phyloP scores from a whole-genome alignment of 2,888 invertebrate genomes.

The Helobdella robusta region DNA sequence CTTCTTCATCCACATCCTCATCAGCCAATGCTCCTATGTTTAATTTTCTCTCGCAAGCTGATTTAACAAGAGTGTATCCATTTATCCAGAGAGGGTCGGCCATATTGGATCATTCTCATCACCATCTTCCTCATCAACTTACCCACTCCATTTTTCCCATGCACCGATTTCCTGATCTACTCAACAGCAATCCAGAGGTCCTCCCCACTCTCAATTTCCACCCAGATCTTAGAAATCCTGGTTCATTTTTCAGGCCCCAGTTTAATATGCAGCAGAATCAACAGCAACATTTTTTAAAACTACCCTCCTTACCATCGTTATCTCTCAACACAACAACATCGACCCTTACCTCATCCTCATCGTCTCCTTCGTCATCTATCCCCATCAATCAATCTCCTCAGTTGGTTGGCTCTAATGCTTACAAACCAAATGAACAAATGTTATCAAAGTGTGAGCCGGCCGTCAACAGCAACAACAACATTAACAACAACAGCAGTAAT shows the following conservation, averaged over 20 bases:
- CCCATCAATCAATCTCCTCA: too few relatives aligned
- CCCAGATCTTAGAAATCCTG: conserved; percentile 3
- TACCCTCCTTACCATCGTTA: neutral
- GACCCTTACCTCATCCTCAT: conserved; percentile 3
- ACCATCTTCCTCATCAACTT: conserved; percentile 20
- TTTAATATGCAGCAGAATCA: conserved; percentile 12
- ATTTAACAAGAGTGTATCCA: conserved; percentile 19
- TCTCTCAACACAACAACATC: neutral
- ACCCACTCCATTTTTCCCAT: conserved; percentile 24
- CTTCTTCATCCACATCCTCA: conserved; percentile 13
- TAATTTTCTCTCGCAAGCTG: conserved; percentile 21
- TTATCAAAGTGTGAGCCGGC: too few relatives aligned
- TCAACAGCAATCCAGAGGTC: conserved; percentile 15
- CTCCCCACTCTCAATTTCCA: conserved; percentile 15
- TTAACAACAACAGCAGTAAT: too few relatives aligned
- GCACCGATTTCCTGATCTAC: conserved; percentile 23
- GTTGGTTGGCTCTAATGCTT: too few relatives aligned
- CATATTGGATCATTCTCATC: conserved; percentile 14
- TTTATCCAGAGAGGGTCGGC: conserved; percentile 19
- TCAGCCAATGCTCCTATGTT: conserved; percentile 5
- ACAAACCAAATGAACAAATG: too few relatives aligned
- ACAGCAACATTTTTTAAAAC: conserved; percentile 17
- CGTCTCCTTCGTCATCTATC: conserved; percentile 10
- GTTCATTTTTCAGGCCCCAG: conserved; percentile 13
- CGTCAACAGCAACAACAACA: too few relatives aligned